These are phyloP conservation scores for Charanyca ferruginea DNA, from an alignment of 2,888 invertebrate species.

Conservation along the genomic window DNA sequence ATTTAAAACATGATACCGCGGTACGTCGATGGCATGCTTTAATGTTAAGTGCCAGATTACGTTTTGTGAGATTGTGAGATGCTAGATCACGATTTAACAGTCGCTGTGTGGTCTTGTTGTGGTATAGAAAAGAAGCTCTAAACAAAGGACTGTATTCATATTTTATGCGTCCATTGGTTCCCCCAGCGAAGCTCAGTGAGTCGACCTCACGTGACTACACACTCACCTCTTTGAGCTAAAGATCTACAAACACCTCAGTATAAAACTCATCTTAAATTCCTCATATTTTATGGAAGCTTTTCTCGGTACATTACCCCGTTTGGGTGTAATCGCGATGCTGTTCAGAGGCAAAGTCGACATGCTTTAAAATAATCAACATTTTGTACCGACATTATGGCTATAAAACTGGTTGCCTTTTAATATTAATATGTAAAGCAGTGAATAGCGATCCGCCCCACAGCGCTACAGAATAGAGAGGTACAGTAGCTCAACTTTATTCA, in stretches of 20 bases:
- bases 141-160: too few relatives aligned
- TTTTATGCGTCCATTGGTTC: too few relatives aligned
- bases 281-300: slow-evolving; percentile 20
- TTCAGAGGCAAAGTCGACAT: slow-evolving; percentile 22
- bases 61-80: background rate
- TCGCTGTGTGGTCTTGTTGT: background rate
- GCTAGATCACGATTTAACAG: background rate
- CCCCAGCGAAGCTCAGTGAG: too few relatives aligned
- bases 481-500: slow-evolving; percentile 19
- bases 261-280: slow-evolving; percentile 13
- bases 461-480: background rate
- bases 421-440: slow-evolving; percentile 45
- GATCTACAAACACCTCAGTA: background rate
- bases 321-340: slow-evolving; percentile 20
- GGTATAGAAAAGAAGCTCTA: background rate
- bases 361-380: slow-evolving; percentile 49
- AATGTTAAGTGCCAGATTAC: background rate
- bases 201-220: too few relatives aligned
- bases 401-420: slow-evolving; percentile 40
- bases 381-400: slow-evolving; percentile 30
- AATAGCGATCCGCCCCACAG: background rate
- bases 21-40: background rate
- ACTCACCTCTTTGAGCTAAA: background rate
- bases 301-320: slow-evolving; percentile 29
- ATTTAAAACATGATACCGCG: background rate